phyloP scores from a whole-genome alignment of 2,797 vertebrate species.

The Coreius guichenoti region DNA sequence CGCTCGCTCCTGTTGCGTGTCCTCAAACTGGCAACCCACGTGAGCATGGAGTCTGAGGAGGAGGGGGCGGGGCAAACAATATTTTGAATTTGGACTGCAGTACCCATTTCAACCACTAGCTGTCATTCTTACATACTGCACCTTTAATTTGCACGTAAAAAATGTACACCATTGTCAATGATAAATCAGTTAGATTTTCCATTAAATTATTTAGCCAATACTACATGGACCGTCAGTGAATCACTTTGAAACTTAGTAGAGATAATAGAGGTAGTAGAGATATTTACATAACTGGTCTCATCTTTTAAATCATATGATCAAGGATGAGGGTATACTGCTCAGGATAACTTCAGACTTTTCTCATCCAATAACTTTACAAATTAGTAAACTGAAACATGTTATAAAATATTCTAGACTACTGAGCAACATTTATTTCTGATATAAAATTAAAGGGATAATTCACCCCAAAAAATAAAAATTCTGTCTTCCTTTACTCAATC shows the following conservation, averaged over 20 bases:
- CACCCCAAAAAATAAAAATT: neutral
- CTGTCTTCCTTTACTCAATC: neutral
- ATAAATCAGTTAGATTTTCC: neutral
- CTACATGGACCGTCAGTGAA: constrained; percentile 1
- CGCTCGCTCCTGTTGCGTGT: too few relatives aligned
- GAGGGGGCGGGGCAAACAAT: too few relatives aligned
- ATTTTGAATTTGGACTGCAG: too few relatives aligned
- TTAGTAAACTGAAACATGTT: neutral
- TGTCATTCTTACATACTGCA: too few relatives aligned
- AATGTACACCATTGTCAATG: neutral
- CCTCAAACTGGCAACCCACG: too few relatives aligned
- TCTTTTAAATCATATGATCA: neutral
- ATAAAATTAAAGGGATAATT: neutral
- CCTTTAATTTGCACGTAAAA: too few relatives aligned
- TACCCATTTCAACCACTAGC: too few relatives aligned
- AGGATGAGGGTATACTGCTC: too few relatives aligned
- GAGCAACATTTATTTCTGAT: neutral
- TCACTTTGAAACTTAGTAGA: neutral
- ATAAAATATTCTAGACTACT: neutral
- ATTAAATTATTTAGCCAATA: neutral
- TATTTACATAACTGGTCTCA: neutral
- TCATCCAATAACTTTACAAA: neutral
- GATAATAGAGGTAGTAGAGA: neutral
- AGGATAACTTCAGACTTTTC: too few relatives aligned
- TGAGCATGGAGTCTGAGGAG: too few relatives aligned